A percentile compares a stretch with the other conserved stretches of the same genome.
Evolutionary conservation across 2,113 vertebrate species (phyloP).

Genomic region (Bubo blakistoni): DNA sequence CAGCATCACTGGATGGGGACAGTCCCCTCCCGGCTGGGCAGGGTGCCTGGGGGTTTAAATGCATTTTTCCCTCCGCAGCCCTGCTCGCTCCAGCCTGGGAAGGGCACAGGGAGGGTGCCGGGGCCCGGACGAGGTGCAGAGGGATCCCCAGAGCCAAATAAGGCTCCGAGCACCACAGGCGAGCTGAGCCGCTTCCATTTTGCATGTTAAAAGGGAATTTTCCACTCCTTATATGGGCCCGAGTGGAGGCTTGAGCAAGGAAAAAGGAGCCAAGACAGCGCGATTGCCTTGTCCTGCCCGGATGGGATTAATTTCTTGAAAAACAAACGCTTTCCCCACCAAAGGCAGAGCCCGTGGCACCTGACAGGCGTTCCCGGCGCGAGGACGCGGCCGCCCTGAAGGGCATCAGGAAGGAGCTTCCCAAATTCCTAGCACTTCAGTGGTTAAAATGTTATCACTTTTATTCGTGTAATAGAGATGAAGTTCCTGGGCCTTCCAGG

Average conservation of each 20-base stretch:
- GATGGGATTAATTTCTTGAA: background rate
- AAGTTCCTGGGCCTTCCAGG: constrained; percentile 83
- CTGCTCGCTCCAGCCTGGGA: background rate
- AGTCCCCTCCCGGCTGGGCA: background rate
- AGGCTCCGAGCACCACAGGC: background rate
- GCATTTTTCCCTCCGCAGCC: background rate
- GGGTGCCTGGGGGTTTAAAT: rapidly evolving
- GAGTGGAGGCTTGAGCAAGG: background rate
- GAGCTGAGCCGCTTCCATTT: background rate
- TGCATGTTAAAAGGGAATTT: constrained; percentile 37
- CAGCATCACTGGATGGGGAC: rapidly evolving
- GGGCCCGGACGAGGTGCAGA: rapidly evolving
- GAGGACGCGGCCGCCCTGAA: background rate
- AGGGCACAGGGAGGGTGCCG: background rate
- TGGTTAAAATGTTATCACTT: constrained; percentile 78
- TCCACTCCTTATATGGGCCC: constrained; percentile 60
- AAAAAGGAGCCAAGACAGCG: background rate
- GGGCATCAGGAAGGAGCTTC: constrained; percentile 29
- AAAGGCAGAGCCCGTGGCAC: rapidly evolving
- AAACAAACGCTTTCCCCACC: background rate
- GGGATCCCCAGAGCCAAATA: constrained; percentile 2
- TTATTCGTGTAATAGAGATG: constrained; percentile 85
- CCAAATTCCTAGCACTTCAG: constrained; percentile 60
- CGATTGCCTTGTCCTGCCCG: background rate
- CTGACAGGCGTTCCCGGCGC: rapidly evolving